Conservation (phyloP, 2,888 invertebrate genomes). For the Agrilus cyanescens region DNA sequence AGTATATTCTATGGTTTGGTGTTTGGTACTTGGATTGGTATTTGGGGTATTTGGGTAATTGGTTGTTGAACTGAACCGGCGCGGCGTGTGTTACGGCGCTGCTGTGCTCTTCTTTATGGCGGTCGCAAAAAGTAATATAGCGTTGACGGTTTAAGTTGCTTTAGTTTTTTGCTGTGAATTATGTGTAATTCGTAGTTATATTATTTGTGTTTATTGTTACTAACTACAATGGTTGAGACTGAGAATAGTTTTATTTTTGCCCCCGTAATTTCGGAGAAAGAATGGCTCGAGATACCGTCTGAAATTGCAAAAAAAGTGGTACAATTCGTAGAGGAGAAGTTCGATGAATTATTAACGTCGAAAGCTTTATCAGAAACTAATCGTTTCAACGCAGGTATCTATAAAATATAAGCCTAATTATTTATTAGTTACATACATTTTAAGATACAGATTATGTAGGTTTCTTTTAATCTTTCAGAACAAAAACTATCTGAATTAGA, state of each 20-base stretch:
- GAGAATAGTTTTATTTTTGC: conserved; percentile 26
- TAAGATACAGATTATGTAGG: not conserved
- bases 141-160: too few relatives aligned
- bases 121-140: too few relatives aligned
- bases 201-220: not conserved
- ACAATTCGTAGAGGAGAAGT: conserved; percentile 45
- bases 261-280: conserved; percentile 39
- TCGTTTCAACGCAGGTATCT: conserved; percentile 48
- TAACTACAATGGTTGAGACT: conserved; percentile 24
- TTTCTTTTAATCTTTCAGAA: conserved; percentile 7
- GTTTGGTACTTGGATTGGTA: too few relatives aligned
- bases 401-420: not conserved
- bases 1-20: too few relatives aligned
- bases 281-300: conserved; percentile 42
- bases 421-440: conserved; percentile 3
- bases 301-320: conserved; percentile 51
- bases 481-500: conserved; percentile 32
- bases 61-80: too few relatives aligned
- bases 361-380: conserved; percentile 62
- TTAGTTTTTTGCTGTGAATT: too few relatives aligned
- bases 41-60: too few relatives aligned
- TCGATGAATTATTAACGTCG: conserved; percentile 59
- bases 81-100: conserved; percentile 4
- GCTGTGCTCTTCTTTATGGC: conserved; percentile 1
- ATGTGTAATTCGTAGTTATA: too few relatives aligned